phyloP scores from a whole-genome alignment of 2,888 invertebrate genomes.

The Diaperis boleti region DNA sequence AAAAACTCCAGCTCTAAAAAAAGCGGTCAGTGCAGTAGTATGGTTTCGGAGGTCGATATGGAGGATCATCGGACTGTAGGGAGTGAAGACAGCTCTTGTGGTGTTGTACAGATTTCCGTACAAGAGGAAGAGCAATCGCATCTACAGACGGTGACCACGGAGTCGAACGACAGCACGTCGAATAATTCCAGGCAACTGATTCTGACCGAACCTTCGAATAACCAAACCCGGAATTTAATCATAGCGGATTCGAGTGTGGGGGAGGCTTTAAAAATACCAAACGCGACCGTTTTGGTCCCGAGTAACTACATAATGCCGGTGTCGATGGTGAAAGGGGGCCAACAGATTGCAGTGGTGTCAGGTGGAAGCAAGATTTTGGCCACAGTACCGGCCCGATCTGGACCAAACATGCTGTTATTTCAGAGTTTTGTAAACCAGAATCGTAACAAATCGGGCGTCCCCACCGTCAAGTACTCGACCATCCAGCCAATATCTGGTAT shows the following conservation, averaged over 20 bases:
- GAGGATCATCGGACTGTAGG: conserved; percentile 81
- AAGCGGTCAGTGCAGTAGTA: conserved; percentile 62
- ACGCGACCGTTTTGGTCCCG: conserved; percentile 78
- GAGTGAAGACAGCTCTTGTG: conserved; percentile 83
- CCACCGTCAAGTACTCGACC: conserved; percentile 70
- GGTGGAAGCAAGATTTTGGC: conserved; percentile 73
- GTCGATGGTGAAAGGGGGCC: conserved; percentile 78
- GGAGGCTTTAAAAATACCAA: conserved; percentile 75
- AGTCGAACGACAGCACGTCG: conserved; percentile 60
- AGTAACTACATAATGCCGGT: conserved; percentile 80
- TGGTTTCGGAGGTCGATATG: conserved; percentile 64
- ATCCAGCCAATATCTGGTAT: conserved; percentile 65
- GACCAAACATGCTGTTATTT: conserved; percentile 75
- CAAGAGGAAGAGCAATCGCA: conserved; percentile 71
- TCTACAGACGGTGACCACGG: conserved; percentile 60
- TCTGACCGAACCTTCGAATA: conserved; percentile 58
- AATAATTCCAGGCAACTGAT: conserved; percentile 59
- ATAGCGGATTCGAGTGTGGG: conserved; percentile 72
- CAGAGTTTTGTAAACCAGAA: conserved; percentile 77
- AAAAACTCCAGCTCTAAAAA: conserved; percentile 74
- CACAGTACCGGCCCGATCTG: conserved; percentile 68
- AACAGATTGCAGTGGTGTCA: conserved; percentile 80
- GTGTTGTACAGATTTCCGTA: conserved; percentile 70
- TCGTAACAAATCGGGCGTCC: conserved; percentile 69
- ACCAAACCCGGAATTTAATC: conserved; percentile 71